Evolutionary conservation across 1,140 invertebrate species (phyloP).

Genomic region (Camponotus floridanus): DNA sequence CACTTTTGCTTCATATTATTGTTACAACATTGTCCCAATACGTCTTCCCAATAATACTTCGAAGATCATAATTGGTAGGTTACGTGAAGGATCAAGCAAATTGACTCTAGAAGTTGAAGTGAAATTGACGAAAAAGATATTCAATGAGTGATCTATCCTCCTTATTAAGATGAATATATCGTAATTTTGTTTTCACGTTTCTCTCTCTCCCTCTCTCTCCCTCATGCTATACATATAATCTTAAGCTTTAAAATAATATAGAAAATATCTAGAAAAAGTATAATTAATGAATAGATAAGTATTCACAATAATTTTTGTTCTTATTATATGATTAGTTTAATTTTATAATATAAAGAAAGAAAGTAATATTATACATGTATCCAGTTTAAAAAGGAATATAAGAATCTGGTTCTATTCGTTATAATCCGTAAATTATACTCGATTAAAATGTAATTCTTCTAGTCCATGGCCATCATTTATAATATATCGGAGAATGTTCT

Average conservation of each 20-base stretch:
- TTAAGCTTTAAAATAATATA: not conserved
- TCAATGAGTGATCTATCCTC: not conserved
- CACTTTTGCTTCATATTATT: not conserved
- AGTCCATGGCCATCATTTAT: too few relatives aligned
- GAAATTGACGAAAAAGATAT: not conserved
- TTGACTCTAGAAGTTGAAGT: not conserved
- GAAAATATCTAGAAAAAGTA: not conserved
- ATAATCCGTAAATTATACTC: too few relatives aligned
- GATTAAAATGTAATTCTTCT: too few relatives aligned
- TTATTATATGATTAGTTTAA: not conserved
- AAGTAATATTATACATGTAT: too few relatives aligned
- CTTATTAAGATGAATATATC: not conserved
- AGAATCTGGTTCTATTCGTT: too few relatives aligned
- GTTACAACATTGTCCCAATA: not conserved
- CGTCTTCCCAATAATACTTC: too few relatives aligned
- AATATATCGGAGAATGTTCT: too few relatives aligned
- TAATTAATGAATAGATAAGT: not conserved
- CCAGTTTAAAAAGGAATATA: too few relatives aligned
- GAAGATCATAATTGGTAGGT: conserved; percentile 2
- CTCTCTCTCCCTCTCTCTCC: too few relatives aligned
- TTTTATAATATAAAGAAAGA: not conserved
- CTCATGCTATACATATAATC: not conserved
- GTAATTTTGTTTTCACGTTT: not conserved
- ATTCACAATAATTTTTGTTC: not conserved
- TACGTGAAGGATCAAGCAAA: conserved; percentile 1